Percentiles rank a stretch among this genome's conserved stretches.
Evolutionary conservation across 1,140 invertebrate species (phyloP).

Genomic region (Glossosoma conforme): DNA sequence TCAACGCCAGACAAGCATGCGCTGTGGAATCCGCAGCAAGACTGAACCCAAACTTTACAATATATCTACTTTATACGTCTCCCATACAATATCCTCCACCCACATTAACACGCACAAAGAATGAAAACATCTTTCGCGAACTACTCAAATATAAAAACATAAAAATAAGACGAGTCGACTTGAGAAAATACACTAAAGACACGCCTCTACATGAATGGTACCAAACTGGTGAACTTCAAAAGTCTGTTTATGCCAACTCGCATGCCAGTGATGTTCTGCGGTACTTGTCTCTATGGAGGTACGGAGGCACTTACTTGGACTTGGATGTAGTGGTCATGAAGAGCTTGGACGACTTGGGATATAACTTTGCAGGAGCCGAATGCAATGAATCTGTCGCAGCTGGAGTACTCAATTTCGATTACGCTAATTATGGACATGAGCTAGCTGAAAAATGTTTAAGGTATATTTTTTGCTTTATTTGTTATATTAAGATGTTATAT

Average conservation of each 20-base stretch:
- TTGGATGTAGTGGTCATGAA: conserved; percentile 67
- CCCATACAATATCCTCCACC: conserved; percentile 30
- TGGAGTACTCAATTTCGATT: conserved; percentile 60
- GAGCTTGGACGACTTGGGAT: conserved; percentile 51
- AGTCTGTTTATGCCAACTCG: conserved; percentile 45
- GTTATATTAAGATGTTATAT: conserved; percentile 1
- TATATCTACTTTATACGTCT: conserved; percentile 50
- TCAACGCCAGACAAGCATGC: conserved; percentile 53
- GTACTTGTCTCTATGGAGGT: conserved; percentile 55
- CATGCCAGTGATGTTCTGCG: conserved; percentile 52
- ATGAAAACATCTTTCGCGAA: conserved; percentile 31
- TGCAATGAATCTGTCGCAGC: conserved; percentile 55
- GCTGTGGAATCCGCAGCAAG: conserved; percentile 56
- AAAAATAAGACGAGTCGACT: conserved; percentile 35
- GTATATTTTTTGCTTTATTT: too few relatives aligned
- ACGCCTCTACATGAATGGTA: conserved; percentile 54
- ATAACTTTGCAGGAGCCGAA: conserved; percentile 63
- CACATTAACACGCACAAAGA: conserved; percentile 3
- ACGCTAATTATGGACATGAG: conserved; percentile 50
- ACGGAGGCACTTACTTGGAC: conserved; percentile 60
- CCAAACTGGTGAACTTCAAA: conserved; percentile 37
- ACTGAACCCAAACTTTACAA: conserved; percentile 47
- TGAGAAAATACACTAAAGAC: conserved; percentile 40
- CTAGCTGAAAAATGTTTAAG: conserved; percentile 55
- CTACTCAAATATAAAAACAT: conserved; percentile 45